Percentiles rank a stretch among this genome's conserved stretches.
These are phyloP conservation scores for Leptinotarsa undecemlineata DNA, from an alignment of 1,140 invertebrate species.

Conservation along the genomic window DNA sequence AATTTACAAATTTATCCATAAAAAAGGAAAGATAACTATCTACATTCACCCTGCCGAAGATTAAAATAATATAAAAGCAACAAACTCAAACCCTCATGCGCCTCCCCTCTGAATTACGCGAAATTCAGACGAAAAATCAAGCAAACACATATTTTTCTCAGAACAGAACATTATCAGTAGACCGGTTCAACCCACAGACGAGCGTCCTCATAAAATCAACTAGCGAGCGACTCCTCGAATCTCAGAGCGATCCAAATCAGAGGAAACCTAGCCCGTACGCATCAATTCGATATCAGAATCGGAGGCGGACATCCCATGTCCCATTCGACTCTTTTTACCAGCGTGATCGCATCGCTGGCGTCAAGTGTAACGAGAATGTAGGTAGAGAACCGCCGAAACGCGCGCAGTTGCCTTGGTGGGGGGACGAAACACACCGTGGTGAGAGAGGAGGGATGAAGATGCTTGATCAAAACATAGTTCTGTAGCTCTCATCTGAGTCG, in stretches of 20 bases:
- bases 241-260: slow-evolving; percentile 39
- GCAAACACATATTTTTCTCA: neutral
- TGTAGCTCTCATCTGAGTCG: slow-evolving; percentile 26
- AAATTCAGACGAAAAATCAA: too few species aligned
- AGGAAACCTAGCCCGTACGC: slow-evolving; percentile 40
- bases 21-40: too few species aligned
- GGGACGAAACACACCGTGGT: neutral
- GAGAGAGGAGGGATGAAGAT: slow-evolving; percentile 4
- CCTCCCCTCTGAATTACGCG: too few species aligned
- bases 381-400: neutral
- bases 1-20: too few species aligned
- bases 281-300: slow-evolving; percentile 48
- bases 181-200: slow-evolving; percentile 7
- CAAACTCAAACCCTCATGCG: too few species aligned
- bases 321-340: slow-evolving; percentile 1
- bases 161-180: neutral
- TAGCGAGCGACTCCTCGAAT: neutral
- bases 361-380: slow-evolving; percentile 5
- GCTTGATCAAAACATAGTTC: slow-evolving; percentile 8
- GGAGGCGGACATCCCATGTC: slow-evolving; percentile 28
- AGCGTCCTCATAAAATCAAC: slow-evolving; percentile 3
- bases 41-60: too few species aligned
- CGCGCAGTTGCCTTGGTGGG: neutral
- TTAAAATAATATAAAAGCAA: too few species aligned
- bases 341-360: slow-evolving; percentile 1